Percentiles rank a stretch among this genome's conserved stretches.
These are phyloP conservation scores for Euschistus heros DNA, from an alignment of 1,140 invertebrate genomes.

Conservation along the genomic window DNA sequence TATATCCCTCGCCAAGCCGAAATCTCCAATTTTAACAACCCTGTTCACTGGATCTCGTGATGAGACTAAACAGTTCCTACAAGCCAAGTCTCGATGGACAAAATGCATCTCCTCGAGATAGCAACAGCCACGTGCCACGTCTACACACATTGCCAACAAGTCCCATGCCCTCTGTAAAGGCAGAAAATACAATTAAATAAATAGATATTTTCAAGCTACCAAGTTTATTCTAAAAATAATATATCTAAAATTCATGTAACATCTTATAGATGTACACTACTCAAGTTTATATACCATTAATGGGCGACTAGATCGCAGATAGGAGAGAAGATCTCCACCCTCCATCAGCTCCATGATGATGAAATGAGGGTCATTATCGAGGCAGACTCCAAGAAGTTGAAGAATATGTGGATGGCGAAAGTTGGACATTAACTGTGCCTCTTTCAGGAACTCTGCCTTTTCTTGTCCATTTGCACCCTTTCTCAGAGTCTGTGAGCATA, in stretches of 20 bases:
- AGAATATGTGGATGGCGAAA: constrained; percentile 95
- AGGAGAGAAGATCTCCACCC: constrained; percentile 85
- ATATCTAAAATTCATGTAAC: not conserved
- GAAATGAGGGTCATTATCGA: constrained; percentile 85
- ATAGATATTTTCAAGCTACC: not conserved
- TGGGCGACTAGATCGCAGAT: constrained; percentile 65
- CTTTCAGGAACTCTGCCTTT: constrained; percentile 89
- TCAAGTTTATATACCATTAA: constrained; percentile 40
- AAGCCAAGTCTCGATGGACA: constrained; percentile 91
- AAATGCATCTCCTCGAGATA: constrained; percentile 92
- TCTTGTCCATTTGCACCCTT: constrained; percentile 86
- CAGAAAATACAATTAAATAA: not conserved
- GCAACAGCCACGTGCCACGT: constrained; percentile 84
- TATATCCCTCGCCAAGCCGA: constrained; percentile 86
- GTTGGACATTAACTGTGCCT: constrained; percentile 93
- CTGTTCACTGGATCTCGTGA: constrained; percentile 50
- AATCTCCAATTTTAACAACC: constrained; percentile 95
- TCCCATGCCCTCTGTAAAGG: constrained; percentile 41
- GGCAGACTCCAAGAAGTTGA: constrained; percentile 81
- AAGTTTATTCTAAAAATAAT: not conserved
- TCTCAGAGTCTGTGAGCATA: constrained; percentile 58
- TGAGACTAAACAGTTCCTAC: constrained; percentile 84
- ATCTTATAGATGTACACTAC: not conserved
- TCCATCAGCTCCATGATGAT: constrained; percentile 96
- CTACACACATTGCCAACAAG: constrained; percentile 82